A percentile compares a stretch with the other conserved stretches of the same genome.
Conservation (phyloP, 1,140 invertebrate genomes). For the Bombus difficillimus region DNA sequence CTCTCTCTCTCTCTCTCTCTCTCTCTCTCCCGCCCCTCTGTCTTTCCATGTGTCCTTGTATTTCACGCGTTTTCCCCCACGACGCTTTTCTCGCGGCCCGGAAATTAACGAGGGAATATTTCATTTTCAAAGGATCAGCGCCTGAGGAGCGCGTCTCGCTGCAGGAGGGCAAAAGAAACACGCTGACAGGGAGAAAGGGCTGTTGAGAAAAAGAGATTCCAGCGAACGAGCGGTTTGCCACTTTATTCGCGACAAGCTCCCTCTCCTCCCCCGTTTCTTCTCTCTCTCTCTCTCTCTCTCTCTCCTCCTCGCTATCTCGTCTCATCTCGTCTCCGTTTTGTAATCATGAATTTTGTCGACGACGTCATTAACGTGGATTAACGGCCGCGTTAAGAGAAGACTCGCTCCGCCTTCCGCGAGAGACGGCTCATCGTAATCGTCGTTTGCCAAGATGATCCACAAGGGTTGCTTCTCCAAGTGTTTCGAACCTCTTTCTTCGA, state of each 20-base stretch:
- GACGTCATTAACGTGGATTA: slow-evolving; percentile 57
- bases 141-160: slow-evolving; percentile 9
- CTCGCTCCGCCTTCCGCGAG: background rate
- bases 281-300: background rate
- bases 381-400: slow-evolving; percentile 37
- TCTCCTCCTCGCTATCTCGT: background rate
- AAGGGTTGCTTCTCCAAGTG: background rate
- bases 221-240: slow-evolving; percentile 41
- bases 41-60: slow-evolving; percentile 11
- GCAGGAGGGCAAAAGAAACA: slow-evolving; percentile 14
- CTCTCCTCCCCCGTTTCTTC: background rate
- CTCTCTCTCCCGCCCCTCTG: background rate
- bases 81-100: slow-evolving; percentile 48
- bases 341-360: slow-evolving; percentile 54
- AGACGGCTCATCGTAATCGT: slow-evolving; percentile 26
- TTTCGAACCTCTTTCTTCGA: background rate
- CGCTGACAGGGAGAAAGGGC: background rate
- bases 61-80: slow-evolving; percentile 49
- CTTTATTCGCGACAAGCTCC: slow-evolving; percentile 25
- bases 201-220: slow-evolving; percentile 20
- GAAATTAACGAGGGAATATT: slow-evolving; percentile 62
- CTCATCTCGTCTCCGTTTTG: slow-evolving; percentile 41
- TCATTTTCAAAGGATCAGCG: slow-evolving; percentile 64
- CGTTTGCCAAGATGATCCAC: slow-evolving; percentile 32
- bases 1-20: background rate